Evolutionary conservation across 2,113 vertebrate genomes (phyloP), one percentile per base, ranked within the genome.

Genomic region (Raja brachyura): DNA sequence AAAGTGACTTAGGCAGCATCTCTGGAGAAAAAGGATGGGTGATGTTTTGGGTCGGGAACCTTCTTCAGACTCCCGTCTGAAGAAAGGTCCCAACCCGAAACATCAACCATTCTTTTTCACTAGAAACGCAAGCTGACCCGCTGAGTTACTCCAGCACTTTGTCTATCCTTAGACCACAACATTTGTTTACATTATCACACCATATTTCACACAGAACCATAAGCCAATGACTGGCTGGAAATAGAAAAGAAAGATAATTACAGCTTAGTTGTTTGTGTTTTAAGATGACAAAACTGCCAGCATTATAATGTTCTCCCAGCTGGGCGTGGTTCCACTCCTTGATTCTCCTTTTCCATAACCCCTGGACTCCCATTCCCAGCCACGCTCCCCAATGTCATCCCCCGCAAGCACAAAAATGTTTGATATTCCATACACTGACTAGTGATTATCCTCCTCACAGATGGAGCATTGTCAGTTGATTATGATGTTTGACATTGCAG

Each of bases 401-500:
- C 20, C 25, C 59, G 16, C 59, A 88, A 63, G 28, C 83, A 88
- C 14, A 88, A n/a, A 31, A 59, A 31, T 63, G 11, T 33, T 92
- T 70, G 22, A 73, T 73, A 90, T 73, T 31, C 39, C 90, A 11
- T 22, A 48, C 3, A 70, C 90, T 92, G 66, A 92, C 66, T 54
- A 11, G 66, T 92, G 66, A 92, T 92, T 92, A 73, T 73, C 68
- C 68, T 73, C 90, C 28, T 48, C 90, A 92, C 66, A 92, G 39
- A 92, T 74, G 90, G 5, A 74, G 90, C 90, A 74, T 70, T 92
- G 90, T 73, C 20, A 74, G 90, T 92, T 92, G 90, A 92, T 92
- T 92, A 92, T 92, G 68, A 92, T 92, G 68, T 92, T 92, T 92
- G 90, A 92, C 90, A 92, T 25, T 90, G 59, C 66, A 90, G 61